Evolutionary conservation across 1,140 invertebrate species (phyloP).

Genomic region (Helicoverpa zea): DNA sequence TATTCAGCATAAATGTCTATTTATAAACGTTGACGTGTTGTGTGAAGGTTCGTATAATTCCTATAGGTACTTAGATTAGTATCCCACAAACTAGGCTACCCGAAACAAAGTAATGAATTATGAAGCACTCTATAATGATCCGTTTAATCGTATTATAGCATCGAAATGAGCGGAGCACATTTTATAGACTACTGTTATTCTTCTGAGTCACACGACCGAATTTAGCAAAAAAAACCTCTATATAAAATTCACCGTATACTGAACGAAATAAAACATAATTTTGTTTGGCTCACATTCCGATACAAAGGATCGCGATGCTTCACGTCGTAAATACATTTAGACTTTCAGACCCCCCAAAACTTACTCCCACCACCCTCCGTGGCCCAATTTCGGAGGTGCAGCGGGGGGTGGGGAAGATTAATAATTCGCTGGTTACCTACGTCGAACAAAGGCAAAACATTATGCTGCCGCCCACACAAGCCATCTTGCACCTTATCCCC

Average conservation of each 20-base stretch:
- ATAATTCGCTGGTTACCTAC: constrained; percentile 48
- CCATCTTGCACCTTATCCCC: not conserved
- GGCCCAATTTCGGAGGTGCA: constrained; percentile 1
- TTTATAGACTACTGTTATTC: not conserved
- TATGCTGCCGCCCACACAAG: not conserved
- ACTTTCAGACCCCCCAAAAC: constrained; percentile 41
- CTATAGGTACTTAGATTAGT: too few relatives aligned
- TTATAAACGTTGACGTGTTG: too few relatives aligned
- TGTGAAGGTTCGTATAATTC: too few relatives aligned
- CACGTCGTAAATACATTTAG: constrained; percentile 23
- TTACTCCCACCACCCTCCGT: constrained; percentile 19
- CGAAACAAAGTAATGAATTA: too few relatives aligned
- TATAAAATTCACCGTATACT: constrained; percentile 20
- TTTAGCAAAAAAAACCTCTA: not conserved
- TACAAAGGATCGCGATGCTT: constrained; percentile 29
- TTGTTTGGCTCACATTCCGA: constrained; percentile 32
- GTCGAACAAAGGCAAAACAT: constrained; percentile 42
- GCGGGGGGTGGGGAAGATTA: constrained; percentile 36
- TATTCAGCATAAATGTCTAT: too few relatives aligned
- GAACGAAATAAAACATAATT: constrained; percentile 37
- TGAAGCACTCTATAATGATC: too few relatives aligned
- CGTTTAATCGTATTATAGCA: too few relatives aligned
- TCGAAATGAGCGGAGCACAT: not conserved
- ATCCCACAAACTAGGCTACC: too few relatives aligned
- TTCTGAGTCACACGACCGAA: not conserved